Evolutionary conservation across 2,888 invertebrate genomes (phyloP).

Genomic region (Fragum whitleyi): DNA sequence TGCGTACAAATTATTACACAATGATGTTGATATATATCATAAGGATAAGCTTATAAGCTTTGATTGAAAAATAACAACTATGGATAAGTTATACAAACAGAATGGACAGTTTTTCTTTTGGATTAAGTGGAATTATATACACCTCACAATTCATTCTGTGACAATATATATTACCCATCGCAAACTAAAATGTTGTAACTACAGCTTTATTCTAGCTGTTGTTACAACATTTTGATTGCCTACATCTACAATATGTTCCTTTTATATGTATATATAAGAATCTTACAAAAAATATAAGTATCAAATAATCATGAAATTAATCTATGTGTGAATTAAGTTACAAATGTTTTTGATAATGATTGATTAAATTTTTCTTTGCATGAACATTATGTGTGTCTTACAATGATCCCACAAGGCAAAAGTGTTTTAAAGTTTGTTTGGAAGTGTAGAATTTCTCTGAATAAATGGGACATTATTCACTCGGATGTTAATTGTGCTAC

Average conservation of each 20-base stretch:
- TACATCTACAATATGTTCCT: no score
- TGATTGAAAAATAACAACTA: constrained; percentile 46
- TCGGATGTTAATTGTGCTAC: constrained; percentile 5
- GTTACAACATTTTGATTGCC: no score
- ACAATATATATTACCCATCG: no score
- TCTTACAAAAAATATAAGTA: no score
- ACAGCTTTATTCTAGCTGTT: no score
- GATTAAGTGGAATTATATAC: not conserved
- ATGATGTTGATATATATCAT: not conserved
- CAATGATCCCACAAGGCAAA: not conserved
- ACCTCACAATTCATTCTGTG: not conserved
- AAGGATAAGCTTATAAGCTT: not conserved
- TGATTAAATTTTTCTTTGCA: no score
- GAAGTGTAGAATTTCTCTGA: constrained; percentile 13
- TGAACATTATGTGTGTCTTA: no score
- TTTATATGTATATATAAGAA: no score
- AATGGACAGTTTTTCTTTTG: not conserved
- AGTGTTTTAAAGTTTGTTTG: not conserved
- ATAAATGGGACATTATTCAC: constrained; percentile 1
- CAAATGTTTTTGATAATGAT: no score
- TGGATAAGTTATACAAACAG: constrained; percentile 14
- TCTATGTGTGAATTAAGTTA: no score
- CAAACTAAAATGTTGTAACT: no score
- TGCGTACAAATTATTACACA: not conserved
- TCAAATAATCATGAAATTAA: no score